Percentiles rank a stretch among this genome's conserved stretches.
Evolutionary conservation across 2,888 invertebrate species (phyloP).

Genomic region (Hydroisotoma schaefferi): DNA sequence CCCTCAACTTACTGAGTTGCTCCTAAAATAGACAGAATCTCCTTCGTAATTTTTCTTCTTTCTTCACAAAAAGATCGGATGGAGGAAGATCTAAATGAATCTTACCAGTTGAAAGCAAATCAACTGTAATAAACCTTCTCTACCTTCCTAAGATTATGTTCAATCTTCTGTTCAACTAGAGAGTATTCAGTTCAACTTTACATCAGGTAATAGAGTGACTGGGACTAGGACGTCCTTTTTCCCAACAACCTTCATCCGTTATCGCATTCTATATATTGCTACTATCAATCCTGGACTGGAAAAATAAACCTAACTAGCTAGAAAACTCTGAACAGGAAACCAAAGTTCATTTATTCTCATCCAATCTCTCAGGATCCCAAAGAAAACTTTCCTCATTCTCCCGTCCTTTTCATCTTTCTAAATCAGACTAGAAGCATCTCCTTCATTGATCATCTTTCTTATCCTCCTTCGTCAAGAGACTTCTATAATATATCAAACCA

Average conservation of each 20-base stretch:
- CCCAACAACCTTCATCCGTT: too few species aligned
- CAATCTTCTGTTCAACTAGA: too few species aligned
- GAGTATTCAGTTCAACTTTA: too few species aligned
- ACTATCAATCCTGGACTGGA: too few species aligned
- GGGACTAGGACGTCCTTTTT: too few species aligned
- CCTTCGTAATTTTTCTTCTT: slow-evolving; percentile 2
- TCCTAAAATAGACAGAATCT: too few species aligned
- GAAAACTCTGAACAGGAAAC: slow-evolving; percentile 16
- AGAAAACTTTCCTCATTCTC: slow-evolving; percentile 28
- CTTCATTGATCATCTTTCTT: not conserved
- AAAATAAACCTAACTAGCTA: too few species aligned
- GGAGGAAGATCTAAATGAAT: not conserved
- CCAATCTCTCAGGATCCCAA: slow-evolving; percentile 22
- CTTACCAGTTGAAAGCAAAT: not conserved
- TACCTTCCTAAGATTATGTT: too few species aligned
- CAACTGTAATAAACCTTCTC: slow-evolving; percentile 6
- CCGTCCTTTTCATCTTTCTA: slow-evolving; percentile 23
- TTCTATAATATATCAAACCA: too few species aligned
- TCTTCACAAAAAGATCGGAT: not conserved
- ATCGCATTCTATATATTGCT: too few species aligned
- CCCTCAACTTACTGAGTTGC: not conserved
- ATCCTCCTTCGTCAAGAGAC: too few species aligned
- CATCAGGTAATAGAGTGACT: too few species aligned
- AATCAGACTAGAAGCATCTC: slow-evolving; percentile 12
- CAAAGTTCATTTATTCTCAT: slow-evolving; percentile 20